Conservation (phyloP, 2,113 vertebrate species). For the Emydocephalus ijimae region DNA sequence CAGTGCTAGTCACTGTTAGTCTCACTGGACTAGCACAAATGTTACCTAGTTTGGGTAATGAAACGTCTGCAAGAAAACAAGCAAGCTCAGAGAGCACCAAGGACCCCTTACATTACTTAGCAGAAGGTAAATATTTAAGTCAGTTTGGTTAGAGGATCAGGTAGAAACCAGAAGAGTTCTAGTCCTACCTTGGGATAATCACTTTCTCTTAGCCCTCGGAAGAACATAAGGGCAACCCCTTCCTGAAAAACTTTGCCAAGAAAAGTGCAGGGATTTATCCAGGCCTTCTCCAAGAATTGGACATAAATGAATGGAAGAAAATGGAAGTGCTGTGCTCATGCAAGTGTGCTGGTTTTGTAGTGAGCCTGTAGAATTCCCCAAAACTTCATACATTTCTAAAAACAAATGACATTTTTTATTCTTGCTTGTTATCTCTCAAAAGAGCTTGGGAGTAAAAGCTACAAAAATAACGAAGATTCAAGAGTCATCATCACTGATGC, state of each 20-base stretch:
- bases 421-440: background rate
- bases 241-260: background rate
- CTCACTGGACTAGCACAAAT: no score
- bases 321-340: background rate
- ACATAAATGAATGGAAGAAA: background rate
- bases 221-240: background rate
- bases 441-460: background rate
- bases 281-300: background rate
- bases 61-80: no score
- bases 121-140: background rate
- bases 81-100: no score
- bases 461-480: background rate
- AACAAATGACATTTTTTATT: background rate
- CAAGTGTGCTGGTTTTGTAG: background rate
- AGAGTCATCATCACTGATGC: background rate
- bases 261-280: background rate
- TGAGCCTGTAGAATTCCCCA: background rate
- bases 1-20: no score
- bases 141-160: background rate
- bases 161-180: background rate
- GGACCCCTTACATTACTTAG: background rate
- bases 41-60: no score
- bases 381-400: background rate
- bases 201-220: background rate
- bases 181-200: background rate